Conservation (phyloP, 1,140 invertebrate species). For the Anthonomus grandis region DNA sequence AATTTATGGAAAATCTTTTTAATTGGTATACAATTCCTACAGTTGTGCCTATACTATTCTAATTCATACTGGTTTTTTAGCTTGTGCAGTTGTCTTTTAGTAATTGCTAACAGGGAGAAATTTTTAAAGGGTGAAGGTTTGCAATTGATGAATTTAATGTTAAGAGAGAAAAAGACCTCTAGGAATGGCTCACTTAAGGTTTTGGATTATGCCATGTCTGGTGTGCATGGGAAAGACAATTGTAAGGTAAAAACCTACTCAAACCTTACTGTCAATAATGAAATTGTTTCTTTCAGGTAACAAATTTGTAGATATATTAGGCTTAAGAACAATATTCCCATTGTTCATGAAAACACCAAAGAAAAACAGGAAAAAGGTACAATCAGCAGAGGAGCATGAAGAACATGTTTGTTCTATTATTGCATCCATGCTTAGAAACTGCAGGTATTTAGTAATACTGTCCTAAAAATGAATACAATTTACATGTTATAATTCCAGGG, state of each 20-base stretch:
- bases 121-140: slow-evolving; percentile 94
- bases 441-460: slow-evolving; percentile 45
- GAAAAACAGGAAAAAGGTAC: slow-evolving; percentile 70
- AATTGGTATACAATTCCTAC: slow-evolving; percentile 57
- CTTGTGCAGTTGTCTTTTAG: slow-evolving; percentile 90
- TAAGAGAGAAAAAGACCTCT: slow-evolving; percentile 96
- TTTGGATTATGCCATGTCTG: slow-evolving; percentile 92
- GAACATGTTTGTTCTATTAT: slow-evolving; percentile 95
- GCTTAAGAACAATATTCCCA: slow-evolving; percentile 93
- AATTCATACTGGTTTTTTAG: slow-evolving; percentile 6
- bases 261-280: background rate
- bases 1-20: slow-evolving; percentile 99
- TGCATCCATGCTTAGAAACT: slow-evolving; percentile 88
- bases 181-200: slow-evolving; percentile 96
- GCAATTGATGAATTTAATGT: slow-evolving; percentile 95
- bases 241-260: slow-evolving; percentile 12
- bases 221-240: slow-evolving; percentile 80
- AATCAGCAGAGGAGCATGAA: slow-evolving; percentile 86
- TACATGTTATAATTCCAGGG: slow-evolving; percentile 51
- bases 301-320: slow-evolving; percentile 98
- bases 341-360: slow-evolving; percentile 98
- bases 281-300: slow-evolving; percentile 56
- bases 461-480: background rate
- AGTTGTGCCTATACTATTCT: background rate
- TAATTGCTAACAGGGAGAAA: slow-evolving; percentile 79